A percentile compares a stretch with the other conserved stretches of the same genome.
Evolutionary conservation across 1,140 invertebrate genomes (phyloP).

Genomic region (Portunus trituberculatus): DNA sequence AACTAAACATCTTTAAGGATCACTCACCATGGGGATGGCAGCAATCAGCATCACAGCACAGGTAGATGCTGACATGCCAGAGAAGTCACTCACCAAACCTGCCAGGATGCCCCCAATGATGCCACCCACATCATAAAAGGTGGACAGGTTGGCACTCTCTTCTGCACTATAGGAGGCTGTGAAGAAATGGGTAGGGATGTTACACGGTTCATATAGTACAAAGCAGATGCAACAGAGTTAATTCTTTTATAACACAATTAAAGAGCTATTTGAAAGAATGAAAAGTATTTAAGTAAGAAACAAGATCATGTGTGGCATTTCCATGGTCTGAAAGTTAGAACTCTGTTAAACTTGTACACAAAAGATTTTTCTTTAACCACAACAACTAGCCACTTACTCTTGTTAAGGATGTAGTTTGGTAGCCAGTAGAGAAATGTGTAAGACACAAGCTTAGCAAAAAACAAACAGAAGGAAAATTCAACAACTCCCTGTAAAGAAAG

Average conservation of each 20-base stretch:
- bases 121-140: constrained; percentile 94
- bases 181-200: neutral
- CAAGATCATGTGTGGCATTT: too few species aligned
- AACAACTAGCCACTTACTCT: constrained; percentile 84
- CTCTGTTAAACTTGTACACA: too few species aligned
- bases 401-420: constrained; percentile 92
- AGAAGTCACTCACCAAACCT: constrained; percentile 91
- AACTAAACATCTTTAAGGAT: neutral
- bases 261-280: too few species aligned
- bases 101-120: constrained; percentile 93
- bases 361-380: too few species aligned
- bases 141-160: constrained; percentile 91
- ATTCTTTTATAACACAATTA: neutral
- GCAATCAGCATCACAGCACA: constrained; percentile 91
- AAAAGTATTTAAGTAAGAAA: too few species aligned
- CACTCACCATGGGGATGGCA: constrained; percentile 90
- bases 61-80: constrained; percentile 90
- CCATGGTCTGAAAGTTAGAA: too few species aligned
- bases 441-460: constrained; percentile 98
- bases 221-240: neutral
- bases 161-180: constrained; percentile 87
- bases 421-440: constrained; percentile 99
- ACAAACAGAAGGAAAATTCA: constrained; percentile 95
- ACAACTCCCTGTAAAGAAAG: constrained; percentile 87
- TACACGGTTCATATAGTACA: neutral